phyloP scores from a whole-genome alignment of 2,113 vertebrate genomes.

The Phylloscopus whistleri region DNA sequence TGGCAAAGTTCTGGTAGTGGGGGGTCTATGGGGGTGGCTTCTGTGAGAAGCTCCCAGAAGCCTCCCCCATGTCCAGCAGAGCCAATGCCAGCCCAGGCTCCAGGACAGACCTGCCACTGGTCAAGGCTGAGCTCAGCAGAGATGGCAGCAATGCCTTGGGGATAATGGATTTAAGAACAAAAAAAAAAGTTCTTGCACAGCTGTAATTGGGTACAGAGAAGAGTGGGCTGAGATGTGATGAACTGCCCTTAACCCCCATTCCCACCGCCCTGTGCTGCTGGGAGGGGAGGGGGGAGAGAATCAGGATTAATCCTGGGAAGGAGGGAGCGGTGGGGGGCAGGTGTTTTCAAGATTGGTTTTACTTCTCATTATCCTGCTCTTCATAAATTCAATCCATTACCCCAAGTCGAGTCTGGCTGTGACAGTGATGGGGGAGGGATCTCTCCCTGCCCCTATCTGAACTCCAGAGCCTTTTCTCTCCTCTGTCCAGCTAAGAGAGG shows the following conservation, averaged over 20 bases:
- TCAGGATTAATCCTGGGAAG: background rate
- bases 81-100: background rate
- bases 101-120: background rate
- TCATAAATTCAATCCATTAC: background rate
- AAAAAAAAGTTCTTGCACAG: background rate
- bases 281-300: no score
- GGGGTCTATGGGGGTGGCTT: background rate
- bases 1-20: background rate
- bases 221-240: background rate
- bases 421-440: background rate
- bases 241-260: background rate
- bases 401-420: accelerated
- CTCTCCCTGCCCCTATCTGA: background rate
- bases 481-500: background rate
- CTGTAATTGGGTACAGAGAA: background rate
- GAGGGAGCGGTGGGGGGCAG: accelerated
- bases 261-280: background rate
- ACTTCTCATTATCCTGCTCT: background rate
- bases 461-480: background rate
- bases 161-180: background rate
- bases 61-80: background rate
- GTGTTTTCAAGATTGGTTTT: background rate
- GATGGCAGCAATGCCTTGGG: background rate
- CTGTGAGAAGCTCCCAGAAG: background rate
- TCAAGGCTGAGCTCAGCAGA: background rate